Conservation (phyloP, 2,888 invertebrate genomes). For the Aleiodes leptofemur region DNA sequence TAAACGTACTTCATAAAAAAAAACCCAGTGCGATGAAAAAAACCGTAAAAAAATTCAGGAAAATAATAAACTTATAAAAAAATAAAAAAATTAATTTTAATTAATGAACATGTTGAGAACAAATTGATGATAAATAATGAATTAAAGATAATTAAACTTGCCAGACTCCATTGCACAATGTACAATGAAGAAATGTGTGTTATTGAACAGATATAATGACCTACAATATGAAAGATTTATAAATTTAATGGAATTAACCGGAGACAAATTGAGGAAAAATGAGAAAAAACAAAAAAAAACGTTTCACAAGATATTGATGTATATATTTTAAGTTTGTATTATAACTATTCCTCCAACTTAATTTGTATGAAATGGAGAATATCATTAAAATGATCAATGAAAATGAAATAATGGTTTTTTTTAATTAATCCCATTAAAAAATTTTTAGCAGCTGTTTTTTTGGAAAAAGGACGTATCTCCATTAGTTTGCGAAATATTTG, state of each 20-base stretch:
- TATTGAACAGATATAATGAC: constrained; percentile 33
- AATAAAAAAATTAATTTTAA: neutral
- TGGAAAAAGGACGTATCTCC: no score
- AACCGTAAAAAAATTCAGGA: no score
- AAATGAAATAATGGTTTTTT: constrained; percentile 39
- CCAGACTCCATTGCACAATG: constrained; percentile 69
- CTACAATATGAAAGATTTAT: constrained; percentile 57
- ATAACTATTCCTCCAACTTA: constrained; percentile 70
- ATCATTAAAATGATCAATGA: constrained; percentile 72
- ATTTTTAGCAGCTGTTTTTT: no score
- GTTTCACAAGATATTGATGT: constrained; percentile 73
- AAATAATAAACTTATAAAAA: no score
- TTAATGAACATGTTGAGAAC: constrained; percentile 49
- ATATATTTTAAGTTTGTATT: constrained; percentile 74
- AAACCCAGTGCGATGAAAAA: no score
- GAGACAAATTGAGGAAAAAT: constrained; percentile 34
- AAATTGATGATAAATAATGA: neutral
- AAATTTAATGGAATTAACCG: constrained; percentile 62
- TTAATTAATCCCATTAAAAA: no score
- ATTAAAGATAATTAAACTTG: constrained; percentile 66
- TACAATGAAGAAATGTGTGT: constrained; percentile 62
- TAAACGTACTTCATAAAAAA: no score
- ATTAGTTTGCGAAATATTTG: no score
- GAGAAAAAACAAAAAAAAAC: constrained; percentile 50
- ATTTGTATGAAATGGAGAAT: constrained; percentile 74